Base-by-base conservation (phyloP, 2,113 vertebrate species). In the Rhinolophus ferrumequinum region DNA sequence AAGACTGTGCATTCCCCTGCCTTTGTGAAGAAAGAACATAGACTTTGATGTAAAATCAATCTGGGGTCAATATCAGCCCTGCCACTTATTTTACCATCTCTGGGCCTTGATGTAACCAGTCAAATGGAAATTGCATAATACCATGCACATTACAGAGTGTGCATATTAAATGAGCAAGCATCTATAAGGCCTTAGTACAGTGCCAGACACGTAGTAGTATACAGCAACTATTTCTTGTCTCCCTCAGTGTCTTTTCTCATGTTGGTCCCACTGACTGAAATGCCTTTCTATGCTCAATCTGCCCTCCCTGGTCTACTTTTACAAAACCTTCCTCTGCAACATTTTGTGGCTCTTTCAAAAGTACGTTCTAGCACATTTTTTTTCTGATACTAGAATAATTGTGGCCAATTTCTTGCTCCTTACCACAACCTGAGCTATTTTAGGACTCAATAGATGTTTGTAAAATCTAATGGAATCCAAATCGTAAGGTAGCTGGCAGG, bases 401-500 rank as follows among this genome's bases (percentile, higher is more conserved):
- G 28, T 67, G 15, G n/a, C 15, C 15, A 72, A 79, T 95, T 89
- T 82, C 28, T 69, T 94, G 58, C 93, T 70, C 50, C 62, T 80
- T n/a, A 41, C 28, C 54, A 88, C 72, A 90, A 62, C 8, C 66
- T 88, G 58, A 14, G 16, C 5, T 84, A 52, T 76, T 54, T 70
- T 64, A 81, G 50, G 50, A 88, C 16, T 85, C 28, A 66, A 58
- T 19, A 81, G 47, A 76, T 76, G 5, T 70, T 80, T 90, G 19
- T 54, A 81, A 44, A 97, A 76, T 72, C n/a, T 67, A 80, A 69
- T 76, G 24, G 90, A 90, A 88, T 90, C 28, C 60, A 96, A 97
- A 58, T 35, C 30, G 54, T 58, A 81, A 93, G 85, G 38, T 24
- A 67, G 3, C 75, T 41, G 69, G 38, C 10, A 88, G n/a, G 2